These are phyloP conservation scores for Chrosomus eos DNA, from an alignment of 2,797 vertebrate species.

Conservation along the genomic window DNA sequence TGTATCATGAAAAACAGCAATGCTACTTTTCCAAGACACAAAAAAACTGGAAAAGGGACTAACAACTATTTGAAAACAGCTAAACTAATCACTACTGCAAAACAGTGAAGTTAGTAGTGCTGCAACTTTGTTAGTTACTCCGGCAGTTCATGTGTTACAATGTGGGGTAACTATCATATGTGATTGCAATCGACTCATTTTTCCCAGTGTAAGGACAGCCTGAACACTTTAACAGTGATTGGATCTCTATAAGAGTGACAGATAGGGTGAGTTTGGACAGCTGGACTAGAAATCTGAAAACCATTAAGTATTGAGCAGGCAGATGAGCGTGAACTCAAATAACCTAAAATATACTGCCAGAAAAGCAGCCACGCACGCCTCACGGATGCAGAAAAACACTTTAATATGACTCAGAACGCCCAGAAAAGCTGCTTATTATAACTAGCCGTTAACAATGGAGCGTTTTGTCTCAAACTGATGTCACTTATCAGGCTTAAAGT, in stretches of 20 bases:
- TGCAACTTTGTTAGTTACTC: neutral
- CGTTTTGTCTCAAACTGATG: neutral
- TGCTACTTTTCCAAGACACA: neutral
- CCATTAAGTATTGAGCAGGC: conserved; percentile 47
- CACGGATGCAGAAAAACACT: conserved; percentile 16
- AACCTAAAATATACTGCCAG: conserved; percentile 39
- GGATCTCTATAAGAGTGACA: conserved; percentile 38
- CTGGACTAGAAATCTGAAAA: conserved; percentile 55
- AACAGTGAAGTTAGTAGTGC: neutral
- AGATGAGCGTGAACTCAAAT: conserved; percentile 42
- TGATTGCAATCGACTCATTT: neutral
- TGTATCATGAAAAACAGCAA: neutral
- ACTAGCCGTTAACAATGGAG: neutral
- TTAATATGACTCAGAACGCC: conserved; percentile 3
- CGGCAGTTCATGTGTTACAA: neutral
- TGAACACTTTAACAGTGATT: conserved; percentile 24
- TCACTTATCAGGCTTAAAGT: neutral
- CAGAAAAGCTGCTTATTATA: conserved; percentile 33
- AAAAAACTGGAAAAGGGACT: neutral
- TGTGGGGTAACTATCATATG: neutral
- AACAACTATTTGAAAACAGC: neutral
- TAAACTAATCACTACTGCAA: neutral
- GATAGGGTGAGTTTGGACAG: conserved; percentile 54
- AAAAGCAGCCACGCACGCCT: conserved; percentile 11
- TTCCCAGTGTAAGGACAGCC: conserved; percentile 18